Conservation (phyloP, 2,888 invertebrate genomes). For the Melanostoma mellinum region DNA sequence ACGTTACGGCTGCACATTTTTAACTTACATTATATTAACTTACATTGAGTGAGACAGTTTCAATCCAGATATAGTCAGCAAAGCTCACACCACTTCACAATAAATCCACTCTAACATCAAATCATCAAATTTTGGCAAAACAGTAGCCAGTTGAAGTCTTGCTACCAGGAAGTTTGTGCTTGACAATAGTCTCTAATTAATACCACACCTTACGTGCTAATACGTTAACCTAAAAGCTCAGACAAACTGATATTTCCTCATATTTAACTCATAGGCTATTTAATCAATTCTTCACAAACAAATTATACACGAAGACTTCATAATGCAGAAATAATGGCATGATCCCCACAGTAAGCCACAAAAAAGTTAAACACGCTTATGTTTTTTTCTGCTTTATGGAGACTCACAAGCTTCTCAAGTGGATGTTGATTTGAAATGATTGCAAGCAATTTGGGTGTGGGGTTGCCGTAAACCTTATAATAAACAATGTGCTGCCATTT, state of each 20-base stretch:
- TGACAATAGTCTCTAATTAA: too few relatives aligned
- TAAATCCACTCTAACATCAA: too few relatives aligned
- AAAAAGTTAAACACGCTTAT: constrained; percentile 23
- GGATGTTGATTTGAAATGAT: neutral
- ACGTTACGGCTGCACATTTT: too few relatives aligned
- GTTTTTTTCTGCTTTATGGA: neutral
- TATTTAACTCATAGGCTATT: neutral
- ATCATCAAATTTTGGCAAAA: too few relatives aligned
- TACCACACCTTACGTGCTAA: too few relatives aligned
- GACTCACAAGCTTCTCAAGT: neutral
- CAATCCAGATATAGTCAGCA: too few relatives aligned
- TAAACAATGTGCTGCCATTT: constrained; percentile 30
- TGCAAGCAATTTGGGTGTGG: neutral
- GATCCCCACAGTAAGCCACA: constrained; percentile 6
- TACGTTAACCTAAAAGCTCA: too few relatives aligned
- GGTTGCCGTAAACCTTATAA: neutral
- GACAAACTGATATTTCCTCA: too few relatives aligned
- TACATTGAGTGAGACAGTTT: neutral
- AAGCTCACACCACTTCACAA: too few relatives aligned
- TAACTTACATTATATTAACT: neutral
- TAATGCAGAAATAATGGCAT: constrained; percentile 19
- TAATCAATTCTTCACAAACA: constrained; percentile 12
- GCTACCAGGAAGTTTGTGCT: too few relatives aligned
- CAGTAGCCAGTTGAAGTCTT: too few relatives aligned
- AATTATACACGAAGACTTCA: constrained; percentile 9